Base-by-base conservation (phyloP, 2,797 vertebrate species). In the Danio choprae region DNA sequence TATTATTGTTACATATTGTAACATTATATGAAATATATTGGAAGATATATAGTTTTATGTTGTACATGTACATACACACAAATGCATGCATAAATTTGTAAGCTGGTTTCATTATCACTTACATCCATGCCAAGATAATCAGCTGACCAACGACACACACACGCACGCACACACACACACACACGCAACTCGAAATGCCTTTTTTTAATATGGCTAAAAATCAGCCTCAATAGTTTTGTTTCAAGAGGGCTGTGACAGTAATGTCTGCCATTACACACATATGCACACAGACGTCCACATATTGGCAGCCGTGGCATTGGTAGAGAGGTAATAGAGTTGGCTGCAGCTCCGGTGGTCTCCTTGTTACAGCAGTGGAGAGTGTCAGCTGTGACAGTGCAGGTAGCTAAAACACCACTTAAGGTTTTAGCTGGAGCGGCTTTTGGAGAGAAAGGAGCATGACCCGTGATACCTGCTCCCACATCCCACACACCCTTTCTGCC, bases 361-460 rank as follows among this genome's bases (percentile, higher is more conserved):
- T 93, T 91, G 91, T 92, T 93, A 93, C 90, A 89, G 87, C 89
- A 89, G 89, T 90, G 89, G 86, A 87, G 89, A 89, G 90, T 89
- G 86, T 94, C 90, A 91, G 88, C 90, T 88, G 91, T 92, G 92
- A 92, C 92, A 94, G 92, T 88, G 89, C 90, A 94, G 91, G 92
- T 94, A 92, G 90, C 93, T 95, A 92, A 93, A 80, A 90, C 89
- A 91, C 91, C 92, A 93, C 89, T 94, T 94, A 94, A 91, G 87
- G 88, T 93, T 94, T 95, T 94, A 93, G 91, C 93, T 94, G 92
- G 89, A 91, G 88, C 88, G 88, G 88, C 90, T 90, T 91, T 89
- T 90, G 89, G 89, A 92, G 90, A 92, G 91, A 93, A 91, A 89
- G 87, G 91, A 94, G 87, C 89, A 87, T 90, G 90, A 93, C 90